Percentiles rank a stretch among this genome's conserved stretches.
phyloP scores from a whole-genome alignment of 2,888 invertebrate species.

The Agrilus mali region DNA sequence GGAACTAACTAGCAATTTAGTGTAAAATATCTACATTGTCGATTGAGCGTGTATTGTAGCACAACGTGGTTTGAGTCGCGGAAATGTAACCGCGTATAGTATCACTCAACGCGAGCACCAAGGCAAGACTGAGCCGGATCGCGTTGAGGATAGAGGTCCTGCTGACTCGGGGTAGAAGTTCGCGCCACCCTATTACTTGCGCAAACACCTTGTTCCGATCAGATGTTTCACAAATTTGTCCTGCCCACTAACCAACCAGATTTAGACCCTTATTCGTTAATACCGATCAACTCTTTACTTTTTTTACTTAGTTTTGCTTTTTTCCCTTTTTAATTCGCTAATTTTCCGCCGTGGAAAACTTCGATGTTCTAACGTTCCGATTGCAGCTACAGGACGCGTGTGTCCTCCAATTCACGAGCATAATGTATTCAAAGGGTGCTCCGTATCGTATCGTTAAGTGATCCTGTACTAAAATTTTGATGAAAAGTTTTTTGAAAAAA shows the following conservation, averaged over 20 bases:
- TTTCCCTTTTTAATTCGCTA: too few relatives aligned
- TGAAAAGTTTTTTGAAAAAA: too few relatives aligned
- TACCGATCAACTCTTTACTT: constrained; percentile 10
- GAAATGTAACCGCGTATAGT: constrained; percentile 17
- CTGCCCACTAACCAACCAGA: constrained; percentile 31
- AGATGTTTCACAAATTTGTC: constrained; percentile 28
- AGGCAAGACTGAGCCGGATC: constrained; percentile 22
- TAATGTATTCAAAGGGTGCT: too few relatives aligned
- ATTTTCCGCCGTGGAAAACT: too few relatives aligned
- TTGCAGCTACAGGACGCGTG: too few relatives aligned
- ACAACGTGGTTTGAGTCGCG: constrained; percentile 27
- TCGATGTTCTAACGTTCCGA: too few relatives aligned
- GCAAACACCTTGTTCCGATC: constrained; percentile 29
- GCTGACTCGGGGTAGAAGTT: constrained; percentile 19
- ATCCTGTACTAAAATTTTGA: too few relatives aligned
- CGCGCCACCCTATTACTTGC: constrained; percentile 30
- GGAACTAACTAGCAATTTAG: constrained; percentile 4
- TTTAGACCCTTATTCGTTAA: constrained; percentile 23
- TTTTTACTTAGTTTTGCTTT: too few relatives aligned
- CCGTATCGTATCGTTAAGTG: too few relatives aligned
- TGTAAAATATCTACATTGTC: constrained; percentile 16
- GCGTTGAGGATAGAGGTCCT: constrained; percentile 13
- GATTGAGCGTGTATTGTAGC: constrained; percentile 4
- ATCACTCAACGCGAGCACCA: constrained; percentile 19
- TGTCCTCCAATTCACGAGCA: too few relatives aligned